Conservation (phyloP, 1,140 invertebrate genomes). For the Agrypnia vestita region DNA sequence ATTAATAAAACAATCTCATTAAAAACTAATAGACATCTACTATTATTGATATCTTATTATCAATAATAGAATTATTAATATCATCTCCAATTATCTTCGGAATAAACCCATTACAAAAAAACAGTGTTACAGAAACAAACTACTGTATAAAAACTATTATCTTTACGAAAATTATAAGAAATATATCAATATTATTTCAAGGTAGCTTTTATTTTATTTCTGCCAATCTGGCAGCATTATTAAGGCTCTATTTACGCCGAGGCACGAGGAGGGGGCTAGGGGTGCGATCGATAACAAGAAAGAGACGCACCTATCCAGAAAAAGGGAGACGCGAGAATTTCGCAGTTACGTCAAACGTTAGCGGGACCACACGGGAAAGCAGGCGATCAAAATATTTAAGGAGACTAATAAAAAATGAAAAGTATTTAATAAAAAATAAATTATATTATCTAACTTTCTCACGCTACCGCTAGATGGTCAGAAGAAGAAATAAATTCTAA, state of each 20-base stretch:
- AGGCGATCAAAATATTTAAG: neutral
- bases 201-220: neutral
- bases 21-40: neutral
- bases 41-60: too few species aligned
- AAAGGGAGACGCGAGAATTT: neutral
- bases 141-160: neutral
- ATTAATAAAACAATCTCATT: neutral
- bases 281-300: constrained; percentile 18
- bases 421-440: neutral
- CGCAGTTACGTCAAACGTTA: too few species aligned
- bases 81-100: neutral
- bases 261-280: constrained; percentile 3
- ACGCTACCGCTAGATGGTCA: too few species aligned
- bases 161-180: neutral
- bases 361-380: neutral
- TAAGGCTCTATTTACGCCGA: constrained; percentile 30
- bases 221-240: constrained; percentile 17
- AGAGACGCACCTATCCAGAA: constrained; percentile 10
- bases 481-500: too few species aligned
- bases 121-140: neutral
- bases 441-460: neutral
- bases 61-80: too few species aligned
- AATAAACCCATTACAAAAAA: too few species aligned
- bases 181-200: neutral
- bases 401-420: neutral